Evolutionary conservation across 2,113 vertebrate species (phyloP).

Genomic region (Archilochus colubris): DNA sequence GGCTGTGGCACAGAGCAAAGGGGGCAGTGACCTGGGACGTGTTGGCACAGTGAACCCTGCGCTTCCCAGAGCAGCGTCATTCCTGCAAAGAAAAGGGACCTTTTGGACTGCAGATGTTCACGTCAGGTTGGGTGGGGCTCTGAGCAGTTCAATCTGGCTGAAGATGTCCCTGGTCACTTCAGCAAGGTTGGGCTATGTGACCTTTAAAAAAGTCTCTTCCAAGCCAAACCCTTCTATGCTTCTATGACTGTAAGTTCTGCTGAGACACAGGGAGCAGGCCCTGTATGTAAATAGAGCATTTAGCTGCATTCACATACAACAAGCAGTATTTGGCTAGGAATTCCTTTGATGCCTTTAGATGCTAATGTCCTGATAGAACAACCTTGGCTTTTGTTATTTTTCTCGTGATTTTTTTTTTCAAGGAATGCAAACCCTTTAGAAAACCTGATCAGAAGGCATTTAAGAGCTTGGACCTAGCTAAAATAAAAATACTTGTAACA

Average conservation of each 20-base stretch:
- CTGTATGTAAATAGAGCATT: background rate
- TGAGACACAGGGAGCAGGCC: background rate
- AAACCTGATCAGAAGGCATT: background rate
- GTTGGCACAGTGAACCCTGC: background rate
- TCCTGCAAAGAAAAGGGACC: background rate
- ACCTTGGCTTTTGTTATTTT: background rate
- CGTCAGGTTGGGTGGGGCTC: background rate
- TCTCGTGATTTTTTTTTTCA: background rate
- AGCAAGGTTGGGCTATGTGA: background rate
- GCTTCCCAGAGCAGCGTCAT: background rate
- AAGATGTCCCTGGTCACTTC: background rate
- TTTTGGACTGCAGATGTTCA: background rate
- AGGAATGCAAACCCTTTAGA: background rate
- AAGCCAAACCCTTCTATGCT: background rate
- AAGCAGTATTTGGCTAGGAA: background rate
- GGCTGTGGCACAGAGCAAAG: background rate
- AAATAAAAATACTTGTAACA: background rate
- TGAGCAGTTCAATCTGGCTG: background rate
- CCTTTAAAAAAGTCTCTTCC: background rate
- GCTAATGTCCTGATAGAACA: background rate
- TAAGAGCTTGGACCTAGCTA: background rate
- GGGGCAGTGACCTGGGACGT: fast-evolving
- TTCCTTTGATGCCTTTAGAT: constrained; percentile 5
- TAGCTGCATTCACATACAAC: background rate
- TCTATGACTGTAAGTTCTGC: background rate